Evolutionary conservation across 2,888 invertebrate species (phyloP).

Genomic region (Dorcus parallelipipedus): DNA sequence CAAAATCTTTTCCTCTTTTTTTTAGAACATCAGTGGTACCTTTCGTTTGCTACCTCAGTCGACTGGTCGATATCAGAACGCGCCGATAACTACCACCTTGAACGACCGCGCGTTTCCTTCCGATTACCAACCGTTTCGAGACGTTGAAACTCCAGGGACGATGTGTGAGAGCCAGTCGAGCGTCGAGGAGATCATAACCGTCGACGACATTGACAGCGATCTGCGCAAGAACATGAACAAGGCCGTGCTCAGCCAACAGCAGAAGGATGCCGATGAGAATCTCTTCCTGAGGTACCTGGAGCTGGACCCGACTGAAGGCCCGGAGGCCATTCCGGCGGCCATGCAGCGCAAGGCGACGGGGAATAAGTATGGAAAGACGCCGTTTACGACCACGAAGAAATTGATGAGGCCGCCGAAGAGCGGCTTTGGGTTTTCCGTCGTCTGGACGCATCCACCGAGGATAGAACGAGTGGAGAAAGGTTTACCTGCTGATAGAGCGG

Average conservation of each 20-base stretch:
- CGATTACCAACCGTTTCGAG: slow-evolving; percentile 12
- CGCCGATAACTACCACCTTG: slow-evolving; percentile 31
- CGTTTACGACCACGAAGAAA: slow-evolving; percentile 75
- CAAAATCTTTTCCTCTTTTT: slow-evolving; percentile 14
- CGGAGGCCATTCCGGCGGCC: slow-evolving; percentile 57
- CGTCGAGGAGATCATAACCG: slow-evolving; percentile 46
- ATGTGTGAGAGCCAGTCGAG: slow-evolving; percentile 53
- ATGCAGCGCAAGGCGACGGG: slow-evolving; percentile 54
- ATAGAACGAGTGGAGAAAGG: slow-evolving; percentile 81
- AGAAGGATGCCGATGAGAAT: slow-evolving; percentile 62
- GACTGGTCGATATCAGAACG: slow-evolving; percentile 54
- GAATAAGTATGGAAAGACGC: slow-evolving; percentile 67
- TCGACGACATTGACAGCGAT: slow-evolving; percentile 41
- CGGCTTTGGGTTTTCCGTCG: slow-evolving; percentile 84
- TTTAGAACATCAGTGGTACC: slow-evolving; percentile 61
- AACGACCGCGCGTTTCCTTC: slow-evolving; percentile 9
- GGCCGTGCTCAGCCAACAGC: slow-evolving; percentile 33
- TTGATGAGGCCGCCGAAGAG: slow-evolving; percentile 48
- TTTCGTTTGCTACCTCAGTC: slow-evolving; percentile 71
- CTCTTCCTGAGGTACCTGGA: slow-evolving; percentile 71
- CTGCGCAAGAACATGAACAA: slow-evolving; percentile 28
- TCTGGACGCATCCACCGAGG: slow-evolving; percentile 85
- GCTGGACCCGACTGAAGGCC: slow-evolving; percentile 70
- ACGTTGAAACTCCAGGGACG: slow-evolving; percentile 20
- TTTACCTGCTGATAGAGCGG: slow-evolving; percentile 78